These are phyloP conservation scores for Cyclargus thomasi DNA, from an alignment of 1,140 invertebrate species.

Conservation along the genomic window DNA sequence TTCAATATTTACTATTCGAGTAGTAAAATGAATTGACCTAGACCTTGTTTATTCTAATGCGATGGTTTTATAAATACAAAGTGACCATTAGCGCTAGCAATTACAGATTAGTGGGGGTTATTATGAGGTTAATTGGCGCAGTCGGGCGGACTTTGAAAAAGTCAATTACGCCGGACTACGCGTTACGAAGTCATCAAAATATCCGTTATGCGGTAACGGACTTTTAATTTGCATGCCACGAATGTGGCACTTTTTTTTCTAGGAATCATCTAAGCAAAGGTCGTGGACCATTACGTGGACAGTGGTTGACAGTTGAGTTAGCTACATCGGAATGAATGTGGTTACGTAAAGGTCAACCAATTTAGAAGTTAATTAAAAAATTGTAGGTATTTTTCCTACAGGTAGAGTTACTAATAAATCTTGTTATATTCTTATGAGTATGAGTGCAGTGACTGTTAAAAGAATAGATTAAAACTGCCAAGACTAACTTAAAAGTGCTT, in stretches of 20 bases:
- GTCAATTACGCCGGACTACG: neutral
- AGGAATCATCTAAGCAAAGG: neutral
- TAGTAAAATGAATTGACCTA: neutral
- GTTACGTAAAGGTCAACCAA: too few species aligned
- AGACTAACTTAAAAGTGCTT: too few species aligned
- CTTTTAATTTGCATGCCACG: slow-evolving; percentile 1
- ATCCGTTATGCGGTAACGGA: neutral
- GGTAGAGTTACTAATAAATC: too few species aligned
- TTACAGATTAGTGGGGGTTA: slow-evolving; percentile 7
- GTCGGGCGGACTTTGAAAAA: slow-evolving; percentile 9
- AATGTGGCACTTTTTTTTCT: neutral
- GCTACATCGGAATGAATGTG: too few species aligned
- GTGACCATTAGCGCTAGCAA: slow-evolving; percentile 1
- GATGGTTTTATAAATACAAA: slow-evolving; percentile 1
- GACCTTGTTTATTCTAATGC: slow-evolving; percentile 10
- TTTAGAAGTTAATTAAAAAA: too few species aligned
- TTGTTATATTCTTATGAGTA: too few species aligned
- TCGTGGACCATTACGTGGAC: too few species aligned
- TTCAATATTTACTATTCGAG: neutral
- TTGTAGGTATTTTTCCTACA: too few species aligned
- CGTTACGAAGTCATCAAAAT: neutral
- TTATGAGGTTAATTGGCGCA: slow-evolving; percentile 10
- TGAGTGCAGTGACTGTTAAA: too few species aligned
- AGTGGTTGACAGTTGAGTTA: too few species aligned
- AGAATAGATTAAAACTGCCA: too few species aligned